These are phyloP conservation scores for Pseudococcus longispinus DNA, from an alignment of 2,888 invertebrate species.

Conservation along the genomic window DNA sequence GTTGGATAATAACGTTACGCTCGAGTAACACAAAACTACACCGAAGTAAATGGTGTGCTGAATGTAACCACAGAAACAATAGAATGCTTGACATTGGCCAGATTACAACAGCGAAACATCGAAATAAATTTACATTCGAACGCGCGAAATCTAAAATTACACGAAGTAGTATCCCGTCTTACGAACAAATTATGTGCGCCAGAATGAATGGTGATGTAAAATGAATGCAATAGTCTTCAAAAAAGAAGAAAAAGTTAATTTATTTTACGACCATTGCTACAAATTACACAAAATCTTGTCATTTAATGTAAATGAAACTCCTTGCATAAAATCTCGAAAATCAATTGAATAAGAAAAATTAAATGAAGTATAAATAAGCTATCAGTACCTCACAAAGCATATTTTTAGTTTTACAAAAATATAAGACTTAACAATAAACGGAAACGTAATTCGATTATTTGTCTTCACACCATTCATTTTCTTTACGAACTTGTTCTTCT, in stretches of 20 bases:
- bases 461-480: slow-evolving; percentile 94
- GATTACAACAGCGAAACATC: neutral
- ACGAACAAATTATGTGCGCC: neutral
- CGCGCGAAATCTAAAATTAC: neutral
- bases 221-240: neutral
- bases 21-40: neutral
- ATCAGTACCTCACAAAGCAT: slow-evolving; percentile 14
- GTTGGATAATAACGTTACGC: neutral
- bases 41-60: neutral
- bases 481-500: slow-evolving; percentile 97
- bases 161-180: neutral
- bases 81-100: neutral
- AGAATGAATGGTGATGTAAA: neutral
- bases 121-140: neutral
- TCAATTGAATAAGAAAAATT: neutral
- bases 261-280: neutral
- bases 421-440: neutral
- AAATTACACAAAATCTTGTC: slow-evolving; percentile 13
- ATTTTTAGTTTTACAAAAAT: slow-evolving; percentile 22
- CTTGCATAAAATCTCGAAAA: neutral
- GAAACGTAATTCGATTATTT: slow-evolving; percentile 66
- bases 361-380: neutral
- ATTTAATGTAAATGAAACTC: slow-evolving; percentile 11
- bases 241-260: neutral
- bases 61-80: neutral